phyloP scores from a whole-genome alignment of 2,113 vertebrate species.

The Anolis carolinensis region DNA sequence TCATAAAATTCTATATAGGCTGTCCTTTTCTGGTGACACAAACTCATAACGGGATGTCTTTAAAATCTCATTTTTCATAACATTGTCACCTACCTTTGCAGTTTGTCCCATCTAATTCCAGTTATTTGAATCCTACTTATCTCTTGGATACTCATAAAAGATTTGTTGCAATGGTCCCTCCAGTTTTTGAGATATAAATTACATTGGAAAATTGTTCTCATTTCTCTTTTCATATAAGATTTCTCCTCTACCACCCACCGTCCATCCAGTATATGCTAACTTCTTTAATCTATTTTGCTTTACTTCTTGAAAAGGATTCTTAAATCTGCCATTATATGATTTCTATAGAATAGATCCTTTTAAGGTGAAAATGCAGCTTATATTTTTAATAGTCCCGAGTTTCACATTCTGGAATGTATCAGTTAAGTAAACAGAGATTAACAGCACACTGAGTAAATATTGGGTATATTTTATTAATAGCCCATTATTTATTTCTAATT shows the following conservation, averaged over 20 bases:
- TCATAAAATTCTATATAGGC: constrained; percentile 2
- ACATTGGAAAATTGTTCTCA: constrained; percentile 56
- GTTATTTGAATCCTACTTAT: constrained; percentile 39
- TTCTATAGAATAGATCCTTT: not conserved
- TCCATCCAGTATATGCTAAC: constrained; percentile 9
- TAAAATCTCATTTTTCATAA: constrained; percentile 17
- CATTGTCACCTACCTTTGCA: constrained; percentile 13
- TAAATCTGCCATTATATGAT: constrained; percentile 30
- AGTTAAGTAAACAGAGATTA: constrained; percentile 30
- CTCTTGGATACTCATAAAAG: constrained; percentile 63
- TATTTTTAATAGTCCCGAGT: not conserved
- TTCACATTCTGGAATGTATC: not conserved
- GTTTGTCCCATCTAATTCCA: constrained; percentile 54
- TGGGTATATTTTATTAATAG: not conserved
- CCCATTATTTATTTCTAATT: not conserved
- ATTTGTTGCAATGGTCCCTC: constrained; percentile 62
- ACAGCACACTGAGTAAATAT: constrained; percentile 20
- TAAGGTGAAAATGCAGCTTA: constrained; percentile 40
- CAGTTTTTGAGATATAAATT: constrained; percentile 60
- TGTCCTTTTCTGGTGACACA: constrained; percentile 4
- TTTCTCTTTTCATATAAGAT: constrained; percentile 60
- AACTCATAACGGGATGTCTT: not conserved
- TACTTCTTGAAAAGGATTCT: not conserved
- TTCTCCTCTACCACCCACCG: constrained; percentile 13
- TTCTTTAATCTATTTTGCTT: constrained; percentile 62